Evolutionary conservation across 2,888 invertebrate genomes (phyloP).

Genomic region (Ochropleura plecta): DNA sequence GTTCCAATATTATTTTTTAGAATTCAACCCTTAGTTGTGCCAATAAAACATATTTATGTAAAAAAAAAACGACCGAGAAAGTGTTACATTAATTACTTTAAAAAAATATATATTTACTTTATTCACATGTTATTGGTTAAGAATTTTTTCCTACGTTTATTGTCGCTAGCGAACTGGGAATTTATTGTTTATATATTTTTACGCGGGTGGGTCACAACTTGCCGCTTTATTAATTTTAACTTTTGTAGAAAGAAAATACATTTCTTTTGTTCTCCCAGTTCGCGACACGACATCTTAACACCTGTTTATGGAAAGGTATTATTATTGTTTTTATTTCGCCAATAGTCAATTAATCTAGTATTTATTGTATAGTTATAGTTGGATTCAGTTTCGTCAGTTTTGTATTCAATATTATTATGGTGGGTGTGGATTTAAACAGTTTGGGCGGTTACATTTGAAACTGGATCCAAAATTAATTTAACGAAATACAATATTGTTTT

Average conservation of each 20-base stretch:
- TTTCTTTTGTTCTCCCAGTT: constrained; percentile 75
- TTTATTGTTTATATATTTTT: constrained; percentile 68
- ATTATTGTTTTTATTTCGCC: constrained; percentile 74
- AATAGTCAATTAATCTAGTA: constrained; percentile 80
- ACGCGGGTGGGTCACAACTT: constrained; percentile 58
- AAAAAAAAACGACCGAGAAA: constrained; percentile 56
- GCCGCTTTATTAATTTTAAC: constrained; percentile 68
- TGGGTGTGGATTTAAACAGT: constrained; percentile 42
- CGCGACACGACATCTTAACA: constrained; percentile 64
- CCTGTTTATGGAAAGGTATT: constrained; percentile 67
- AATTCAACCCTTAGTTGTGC: constrained; percentile 66
- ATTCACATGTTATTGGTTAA: constrained; percentile 78
- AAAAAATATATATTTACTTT: constrained; percentile 76
- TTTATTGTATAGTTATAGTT: constrained; percentile 76
- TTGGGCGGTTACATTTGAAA: constrained; percentile 62
- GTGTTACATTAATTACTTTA: constrained; percentile 67
- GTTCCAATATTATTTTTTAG: constrained; percentile 62
- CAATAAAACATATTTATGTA: constrained; percentile 57
- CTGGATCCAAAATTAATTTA: constrained; percentile 72
- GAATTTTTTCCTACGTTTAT: constrained; percentile 73
- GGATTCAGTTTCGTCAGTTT: constrained; percentile 72
- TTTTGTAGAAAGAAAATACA: constrained; percentile 76
- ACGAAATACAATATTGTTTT: constrained; percentile 73
- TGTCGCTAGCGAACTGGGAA: constrained; percentile 67
- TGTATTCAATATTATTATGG: constrained; percentile 53